phyloP scores from a whole-genome alignment of 2,797 vertebrate species.

The Pseudocheirus occidentalis region DNA sequence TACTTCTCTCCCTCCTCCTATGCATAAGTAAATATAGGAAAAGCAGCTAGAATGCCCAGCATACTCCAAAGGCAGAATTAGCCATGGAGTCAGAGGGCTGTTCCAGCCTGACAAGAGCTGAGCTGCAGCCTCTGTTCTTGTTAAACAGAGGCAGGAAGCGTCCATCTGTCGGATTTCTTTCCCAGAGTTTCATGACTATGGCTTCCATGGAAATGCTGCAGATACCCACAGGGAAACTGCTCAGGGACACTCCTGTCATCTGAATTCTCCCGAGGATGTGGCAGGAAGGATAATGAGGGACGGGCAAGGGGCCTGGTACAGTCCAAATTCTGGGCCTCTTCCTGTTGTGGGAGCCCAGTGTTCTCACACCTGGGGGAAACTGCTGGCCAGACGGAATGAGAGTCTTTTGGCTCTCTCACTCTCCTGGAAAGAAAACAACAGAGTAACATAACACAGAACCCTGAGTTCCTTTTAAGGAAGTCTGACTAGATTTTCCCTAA shows the following conservation, averaged over 20 bases:
- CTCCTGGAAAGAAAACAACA: constrained; percentile 79
- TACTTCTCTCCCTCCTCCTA: constrained; percentile 43
- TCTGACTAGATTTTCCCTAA: background rate
- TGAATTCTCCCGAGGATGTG: constrained; percentile 64
- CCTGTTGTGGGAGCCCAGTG: background rate
- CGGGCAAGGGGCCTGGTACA: constrained; percentile 12
- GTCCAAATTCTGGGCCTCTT: constrained; percentile 2
- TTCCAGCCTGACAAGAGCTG: background rate
- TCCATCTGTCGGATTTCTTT: constrained; percentile 64
- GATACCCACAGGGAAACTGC: constrained; percentile 66
- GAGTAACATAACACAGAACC: background rate
- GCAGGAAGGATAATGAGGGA: constrained; percentile 53
- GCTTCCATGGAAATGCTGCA: constrained; percentile 67
- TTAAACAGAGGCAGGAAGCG: constrained; percentile 41
- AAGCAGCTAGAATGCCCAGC: constrained; percentile 26
- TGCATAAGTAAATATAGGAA: constrained; percentile 32
- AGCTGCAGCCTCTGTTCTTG: constrained; percentile 31
- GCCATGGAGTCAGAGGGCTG: constrained; percentile 24
- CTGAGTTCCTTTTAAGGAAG: background rate
- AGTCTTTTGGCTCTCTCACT: constrained; percentile 82
- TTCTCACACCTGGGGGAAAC: constrained; percentile 84
- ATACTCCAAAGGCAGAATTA: constrained; percentile 24
- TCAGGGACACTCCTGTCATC: constrained; percentile 63
- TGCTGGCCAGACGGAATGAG: constrained; percentile 82
- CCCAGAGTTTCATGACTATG: constrained; percentile 60